Conservation (phyloP, 1,140 invertebrate species). For the Diuraphis noxia region DNA sequence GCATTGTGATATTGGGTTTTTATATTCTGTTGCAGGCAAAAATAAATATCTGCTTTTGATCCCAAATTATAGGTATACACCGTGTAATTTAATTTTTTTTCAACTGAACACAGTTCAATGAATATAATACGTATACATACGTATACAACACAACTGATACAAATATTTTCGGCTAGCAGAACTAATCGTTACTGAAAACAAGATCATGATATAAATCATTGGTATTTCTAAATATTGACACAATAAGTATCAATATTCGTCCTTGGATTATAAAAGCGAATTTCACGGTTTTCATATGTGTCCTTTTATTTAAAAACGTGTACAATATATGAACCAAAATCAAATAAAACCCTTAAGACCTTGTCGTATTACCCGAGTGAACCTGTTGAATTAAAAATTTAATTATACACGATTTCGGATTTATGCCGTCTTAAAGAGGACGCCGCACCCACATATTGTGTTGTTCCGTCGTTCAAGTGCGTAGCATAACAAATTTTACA, state of each 20-base stretch:
- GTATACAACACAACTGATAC: background rate
- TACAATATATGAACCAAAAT: background rate
- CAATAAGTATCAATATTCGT: background rate
- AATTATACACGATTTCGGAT: background rate
- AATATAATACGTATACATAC: too few relatives aligned
- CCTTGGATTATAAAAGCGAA: background rate
- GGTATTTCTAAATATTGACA: constrained; percentile 28
- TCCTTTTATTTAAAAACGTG: background rate
- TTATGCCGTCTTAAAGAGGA: background rate
- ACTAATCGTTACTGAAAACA: constrained; percentile 17
- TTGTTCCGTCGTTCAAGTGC: too few relatives aligned
- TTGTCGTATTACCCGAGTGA: background rate
- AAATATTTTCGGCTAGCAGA: background rate
- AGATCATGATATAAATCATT: background rate
- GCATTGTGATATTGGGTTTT: background rate
- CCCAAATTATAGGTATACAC: background rate
- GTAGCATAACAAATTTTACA: too few relatives aligned
- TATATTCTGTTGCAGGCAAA: background rate
- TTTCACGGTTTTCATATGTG: background rate
- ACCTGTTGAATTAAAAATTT: background rate
- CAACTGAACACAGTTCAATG: background rate
- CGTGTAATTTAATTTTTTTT: background rate
- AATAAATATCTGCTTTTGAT: background rate
- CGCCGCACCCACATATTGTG: too few relatives aligned
- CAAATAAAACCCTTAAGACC: background rate